phyloP scores from a whole-genome alignment of 2,113 vertebrate species.

The Bubalus kerabau region DNA sequence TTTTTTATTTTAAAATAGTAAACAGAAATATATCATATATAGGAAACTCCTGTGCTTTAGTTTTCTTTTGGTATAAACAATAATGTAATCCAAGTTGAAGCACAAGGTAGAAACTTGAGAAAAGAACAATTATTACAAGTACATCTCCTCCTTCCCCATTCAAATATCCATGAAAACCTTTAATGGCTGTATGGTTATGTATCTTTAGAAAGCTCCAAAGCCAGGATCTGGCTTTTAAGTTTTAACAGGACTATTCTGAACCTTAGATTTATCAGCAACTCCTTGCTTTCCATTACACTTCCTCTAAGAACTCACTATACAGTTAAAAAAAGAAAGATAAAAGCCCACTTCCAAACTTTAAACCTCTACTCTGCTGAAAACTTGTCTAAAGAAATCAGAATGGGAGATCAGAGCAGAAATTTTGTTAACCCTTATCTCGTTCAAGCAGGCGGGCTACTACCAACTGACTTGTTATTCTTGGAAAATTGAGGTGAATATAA shows the following conservation, averaged over 20 bases:
- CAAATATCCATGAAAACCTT: conserved; percentile 3
- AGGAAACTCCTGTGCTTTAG: conserved; percentile 63
- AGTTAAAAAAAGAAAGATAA: neutral
- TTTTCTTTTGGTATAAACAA: conserved; percentile 52
- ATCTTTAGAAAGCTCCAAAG: conserved; percentile 8
- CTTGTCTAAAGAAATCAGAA: neutral
- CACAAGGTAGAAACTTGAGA: conserved; percentile 43
- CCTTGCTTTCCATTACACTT: neutral
- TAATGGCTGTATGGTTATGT: conserved; percentile 35
- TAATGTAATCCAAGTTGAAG: conserved; percentile 43
- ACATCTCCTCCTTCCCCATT: neutral
- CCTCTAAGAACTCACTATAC: neutral
- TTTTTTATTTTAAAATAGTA: conserved; percentile 73
- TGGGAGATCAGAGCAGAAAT: neutral
- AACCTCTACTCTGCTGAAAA: neutral
- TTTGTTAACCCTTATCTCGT: neutral
- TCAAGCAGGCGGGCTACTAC: neutral
- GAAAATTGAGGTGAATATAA: conserved; percentile 30
- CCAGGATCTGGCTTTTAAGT: neutral
- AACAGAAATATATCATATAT: conserved; percentile 64
- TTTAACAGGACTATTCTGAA: neutral
- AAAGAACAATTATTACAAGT: conserved; percentile 50
- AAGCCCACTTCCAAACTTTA: neutral
- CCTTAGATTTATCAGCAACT: neutral
- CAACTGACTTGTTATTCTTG: neutral